A percentile compares a stretch with the other conserved stretches of the same genome.
Conservation (phyloP, 2,888 invertebrate species). For the Ctena decussata region DNA sequence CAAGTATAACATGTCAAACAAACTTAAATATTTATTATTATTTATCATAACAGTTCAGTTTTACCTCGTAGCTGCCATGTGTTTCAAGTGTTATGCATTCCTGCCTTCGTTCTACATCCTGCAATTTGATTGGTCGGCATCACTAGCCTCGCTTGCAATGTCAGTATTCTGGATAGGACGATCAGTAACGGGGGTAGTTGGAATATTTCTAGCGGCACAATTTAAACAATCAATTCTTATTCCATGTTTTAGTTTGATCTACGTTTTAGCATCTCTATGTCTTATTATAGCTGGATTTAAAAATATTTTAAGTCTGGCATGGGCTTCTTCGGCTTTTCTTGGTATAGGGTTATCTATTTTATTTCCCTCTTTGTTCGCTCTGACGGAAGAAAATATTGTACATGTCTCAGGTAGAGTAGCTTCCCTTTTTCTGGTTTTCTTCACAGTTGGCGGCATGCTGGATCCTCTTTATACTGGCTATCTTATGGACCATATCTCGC, state of each 20-base stretch:
- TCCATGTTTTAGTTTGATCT: not conserved
- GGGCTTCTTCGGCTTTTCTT: not conserved
- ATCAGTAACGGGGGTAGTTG: not conserved
- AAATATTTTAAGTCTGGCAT: not conserved
- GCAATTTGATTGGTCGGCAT: not conserved
- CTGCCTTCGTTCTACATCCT: not conserved
- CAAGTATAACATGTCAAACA: not conserved
- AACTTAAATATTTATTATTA: not conserved
- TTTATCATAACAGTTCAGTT: not conserved
- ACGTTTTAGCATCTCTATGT: not conserved
- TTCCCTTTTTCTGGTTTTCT: not conserved
- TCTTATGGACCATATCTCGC: not conserved
- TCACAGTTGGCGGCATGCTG: not conserved
- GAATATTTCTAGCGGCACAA: not conserved
- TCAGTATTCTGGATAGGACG: not conserved
- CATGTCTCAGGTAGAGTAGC: not conserved
- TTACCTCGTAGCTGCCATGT: not conserved
- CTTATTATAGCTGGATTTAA: not conserved
- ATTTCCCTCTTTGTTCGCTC: not conserved
- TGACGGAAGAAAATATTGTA: not conserved
- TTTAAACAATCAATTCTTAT: not conserved
- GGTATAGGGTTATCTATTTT: not conserved
- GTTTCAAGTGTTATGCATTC: conserved; percentile 1
- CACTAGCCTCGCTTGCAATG: not conserved
- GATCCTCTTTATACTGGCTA: not conserved